Evolutionary conservation across 2,113 vertebrate species (phyloP), one percentile per base, ranked within the genome.

Genomic region (Paradisaea rubra): DNA sequence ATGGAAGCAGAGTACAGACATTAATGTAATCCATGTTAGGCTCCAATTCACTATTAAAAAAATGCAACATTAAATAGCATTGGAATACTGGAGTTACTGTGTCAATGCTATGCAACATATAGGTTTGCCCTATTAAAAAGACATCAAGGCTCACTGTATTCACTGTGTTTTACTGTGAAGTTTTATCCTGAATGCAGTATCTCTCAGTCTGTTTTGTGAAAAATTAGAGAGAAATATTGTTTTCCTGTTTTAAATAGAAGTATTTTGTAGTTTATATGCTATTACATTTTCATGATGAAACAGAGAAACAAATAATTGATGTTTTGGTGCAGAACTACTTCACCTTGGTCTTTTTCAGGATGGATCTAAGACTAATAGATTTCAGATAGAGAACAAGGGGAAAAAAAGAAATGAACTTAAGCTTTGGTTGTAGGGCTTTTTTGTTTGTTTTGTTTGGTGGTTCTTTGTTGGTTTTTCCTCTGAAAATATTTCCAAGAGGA

Each of bases 81-180:
- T 66, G 39, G 33, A 59, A 49, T 61, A 23, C 4, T 33, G 25
- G 22, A 57, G 14, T 37, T 9, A 7, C 13, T 53, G 17, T 61
- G 30, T 53, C 30, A 35, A 14, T 3, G 1, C 21, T 41, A 15
- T 15, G 6, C n/a, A 74, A 35, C 16, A 3, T 41, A 0, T 27
- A 63, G 21, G 4, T 74, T 24, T 60, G 57, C 7, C 8, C 24
- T 57, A 35, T 81, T 57, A 73, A 33, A 47, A 27, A 53, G 19
- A 3, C n/a, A 68, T 22, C 5, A 52, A 89, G 54, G 10, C 53
- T 88, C 35, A 61, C 17, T 39, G 2, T 30, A 47, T 35, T 78
- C 5, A 4, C 8, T 73, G 9, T 39, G 6, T 27, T 71, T 35
- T 39, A 13, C 3, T 70, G 37, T 44, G 9, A 66, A 3, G 5